A percentile compares a stretch with the other conserved stretches of the same genome.
Conservation (phyloP, 1,140 invertebrate genomes). For the Drosophila serrata region DNA sequence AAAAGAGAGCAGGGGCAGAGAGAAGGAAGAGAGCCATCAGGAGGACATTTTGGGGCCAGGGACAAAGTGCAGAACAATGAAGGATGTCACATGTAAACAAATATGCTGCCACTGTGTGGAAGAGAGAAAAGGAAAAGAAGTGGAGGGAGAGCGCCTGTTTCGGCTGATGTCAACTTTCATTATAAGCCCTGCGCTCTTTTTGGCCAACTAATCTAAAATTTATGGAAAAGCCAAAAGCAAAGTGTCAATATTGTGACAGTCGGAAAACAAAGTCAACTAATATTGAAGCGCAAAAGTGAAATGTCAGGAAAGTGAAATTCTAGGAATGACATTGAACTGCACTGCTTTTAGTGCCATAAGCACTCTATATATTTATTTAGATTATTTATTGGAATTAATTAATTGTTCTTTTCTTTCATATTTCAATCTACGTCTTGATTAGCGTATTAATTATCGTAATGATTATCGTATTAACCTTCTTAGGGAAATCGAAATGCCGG, state of each 20-base stretch:
- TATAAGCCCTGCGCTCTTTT: constrained; percentile 41
- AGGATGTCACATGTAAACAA: constrained; percentile 76
- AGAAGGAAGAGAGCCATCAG: constrained; percentile 28
- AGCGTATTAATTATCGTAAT: too few relatives aligned
- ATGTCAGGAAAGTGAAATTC: constrained; percentile 21
- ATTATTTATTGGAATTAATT: neutral
- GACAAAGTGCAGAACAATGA: constrained; percentile 62
- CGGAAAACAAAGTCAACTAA: constrained; percentile 23
- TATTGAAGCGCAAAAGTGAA: constrained; percentile 23
- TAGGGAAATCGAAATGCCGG: neutral
- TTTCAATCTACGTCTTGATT: too few relatives aligned
- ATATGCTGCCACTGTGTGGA: constrained; percentile 24
- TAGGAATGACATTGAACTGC: constrained; percentile 20
- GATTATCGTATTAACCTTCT: too few relatives aligned
- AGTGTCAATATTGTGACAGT: constrained; percentile 63
- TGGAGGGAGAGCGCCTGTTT: constrained; percentile 3
- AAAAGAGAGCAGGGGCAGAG: neutral
- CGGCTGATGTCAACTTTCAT: constrained; percentile 39
- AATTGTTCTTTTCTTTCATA: neutral
- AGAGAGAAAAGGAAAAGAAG: neutral
- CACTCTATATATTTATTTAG: neutral
- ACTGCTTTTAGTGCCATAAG: neutral
- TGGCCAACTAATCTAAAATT: constrained; percentile 76
- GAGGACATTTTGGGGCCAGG: constrained; percentile 78
- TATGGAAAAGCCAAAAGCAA: constrained; percentile 67